Conservation (phyloP, 2,113 vertebrate species). For the Crocuta crocuta region DNA sequence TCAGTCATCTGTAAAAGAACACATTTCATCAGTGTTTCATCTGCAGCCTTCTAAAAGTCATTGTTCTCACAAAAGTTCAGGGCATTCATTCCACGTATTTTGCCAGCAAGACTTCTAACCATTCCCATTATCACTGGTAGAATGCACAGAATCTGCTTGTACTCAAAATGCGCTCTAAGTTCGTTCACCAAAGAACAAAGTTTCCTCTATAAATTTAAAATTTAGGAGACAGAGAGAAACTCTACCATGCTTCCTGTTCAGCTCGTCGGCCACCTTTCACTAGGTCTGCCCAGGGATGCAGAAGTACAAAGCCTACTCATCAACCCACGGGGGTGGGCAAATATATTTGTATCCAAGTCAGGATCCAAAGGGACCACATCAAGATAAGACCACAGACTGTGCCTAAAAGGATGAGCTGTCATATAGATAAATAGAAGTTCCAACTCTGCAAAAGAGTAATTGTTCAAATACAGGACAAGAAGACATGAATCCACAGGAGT, state of each 20-base stretch:
- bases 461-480: background rate
- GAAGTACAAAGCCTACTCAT: background rate
- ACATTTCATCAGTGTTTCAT: background rate
- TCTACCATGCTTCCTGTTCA: background rate
- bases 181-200: background rate
- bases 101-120: background rate
- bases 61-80: background rate
- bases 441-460: background rate
- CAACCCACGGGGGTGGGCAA: rapidly evolving
- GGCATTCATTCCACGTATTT: background rate
- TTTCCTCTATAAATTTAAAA: background rate
- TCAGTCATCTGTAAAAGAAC: slow-evolving; percentile 6
- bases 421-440: background rate
- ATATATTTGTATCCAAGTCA: rapidly evolving
- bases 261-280: background rate
- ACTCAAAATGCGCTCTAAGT: background rate
- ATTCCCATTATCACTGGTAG: background rate
- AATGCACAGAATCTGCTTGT: background rate
- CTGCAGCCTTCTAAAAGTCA: background rate
- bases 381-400: background rate
- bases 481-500: background rate
- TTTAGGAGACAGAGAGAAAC: background rate
- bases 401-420: background rate
- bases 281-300: too few relatives aligned
- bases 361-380: background rate